Evolutionary conservation across 1,140 invertebrate genomes (phyloP).

Genomic region (Neodiprion virginianus): DNA sequence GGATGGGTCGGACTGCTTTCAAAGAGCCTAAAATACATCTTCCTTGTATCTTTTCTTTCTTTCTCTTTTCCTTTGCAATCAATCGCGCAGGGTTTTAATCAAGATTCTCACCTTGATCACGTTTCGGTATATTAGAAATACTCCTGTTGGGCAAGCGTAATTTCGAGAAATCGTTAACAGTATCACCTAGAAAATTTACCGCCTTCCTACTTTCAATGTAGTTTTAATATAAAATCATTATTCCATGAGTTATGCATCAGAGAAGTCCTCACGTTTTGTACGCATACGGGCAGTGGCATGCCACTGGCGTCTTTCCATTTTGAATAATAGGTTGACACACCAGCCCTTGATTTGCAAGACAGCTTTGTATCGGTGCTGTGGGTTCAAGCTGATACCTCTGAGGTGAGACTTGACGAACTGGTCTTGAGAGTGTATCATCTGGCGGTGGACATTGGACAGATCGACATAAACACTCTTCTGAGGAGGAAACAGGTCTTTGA

Average conservation of each 20-base stretch:
- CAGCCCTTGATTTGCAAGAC: not conserved
- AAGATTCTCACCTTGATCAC: not conserved
- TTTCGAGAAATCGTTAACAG: not conserved
- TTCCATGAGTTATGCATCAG: no score
- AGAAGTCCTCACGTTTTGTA: not conserved
- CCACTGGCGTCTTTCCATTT: not conserved
- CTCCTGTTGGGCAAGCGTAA: not conserved
- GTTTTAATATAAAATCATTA: not conserved
- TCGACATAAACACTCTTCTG: not conserved
- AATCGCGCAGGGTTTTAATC: not conserved
- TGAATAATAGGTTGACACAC: not conserved
- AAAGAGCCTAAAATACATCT: not conserved
- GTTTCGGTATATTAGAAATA: not conserved
- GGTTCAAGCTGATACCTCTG: not conserved
- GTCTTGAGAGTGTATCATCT: not conserved
- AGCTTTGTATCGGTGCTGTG: no score
- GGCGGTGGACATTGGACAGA: not conserved
- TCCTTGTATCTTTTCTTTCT: not conserved
- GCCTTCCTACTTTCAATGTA: not conserved
- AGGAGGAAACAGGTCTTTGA: not conserved
- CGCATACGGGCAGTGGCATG: not conserved
- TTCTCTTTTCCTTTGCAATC: not conserved
- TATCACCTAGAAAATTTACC: not conserved
- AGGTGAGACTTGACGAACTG: not conserved
- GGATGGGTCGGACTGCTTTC: constrained; percentile 18